A percentile compares a stretch with the other conserved stretches of the same genome.
phyloP scores from a whole-genome alignment of 2,113 vertebrate genomes.

The Sigmodon hispidus region DNA sequence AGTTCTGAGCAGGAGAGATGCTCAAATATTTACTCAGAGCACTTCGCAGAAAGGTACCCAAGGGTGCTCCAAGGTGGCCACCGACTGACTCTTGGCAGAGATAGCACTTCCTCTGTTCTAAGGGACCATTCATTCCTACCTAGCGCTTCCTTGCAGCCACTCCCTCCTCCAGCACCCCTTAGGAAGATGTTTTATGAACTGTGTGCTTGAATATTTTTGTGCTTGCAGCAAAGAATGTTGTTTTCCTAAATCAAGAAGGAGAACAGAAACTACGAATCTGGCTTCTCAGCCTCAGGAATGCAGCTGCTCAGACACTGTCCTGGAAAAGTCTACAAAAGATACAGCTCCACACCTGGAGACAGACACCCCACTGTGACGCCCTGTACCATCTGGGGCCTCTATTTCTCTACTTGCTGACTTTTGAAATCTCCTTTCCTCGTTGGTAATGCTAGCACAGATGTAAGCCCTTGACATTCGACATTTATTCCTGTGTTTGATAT shows the following conservation, averaged over 20 bases:
- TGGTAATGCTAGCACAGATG: fast-evolving
- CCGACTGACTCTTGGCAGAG: constrained; percentile 42
- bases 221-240: constrained; percentile 82
- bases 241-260: constrained; percentile 84
- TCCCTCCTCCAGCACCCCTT: constrained; percentile 54
- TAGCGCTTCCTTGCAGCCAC: not conserved
- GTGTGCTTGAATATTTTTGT: constrained; percentile 81
- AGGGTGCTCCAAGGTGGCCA: constrained; percentile 70
- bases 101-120: not conserved
- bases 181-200: constrained; percentile 87
- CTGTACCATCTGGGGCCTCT: fast-evolving
- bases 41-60: constrained; percentile 72
- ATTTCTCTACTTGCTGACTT: fast-evolving
- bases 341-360: not conserved
- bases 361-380: fast-evolving
- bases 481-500: not conserved
- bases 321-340: not conserved
- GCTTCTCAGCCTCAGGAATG: not conserved
- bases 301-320: not conserved
- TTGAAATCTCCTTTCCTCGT: not conserved
- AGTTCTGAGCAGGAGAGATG: constrained; percentile 63
- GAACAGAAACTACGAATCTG: constrained; percentile 78
- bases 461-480: fast-evolving
- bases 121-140: constrained; percentile 68
- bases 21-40: constrained; percentile 76